Evolutionary conservation across 2,113 vertebrate species (phyloP).

Genomic region (Tragelaphus imberbis): DNA sequence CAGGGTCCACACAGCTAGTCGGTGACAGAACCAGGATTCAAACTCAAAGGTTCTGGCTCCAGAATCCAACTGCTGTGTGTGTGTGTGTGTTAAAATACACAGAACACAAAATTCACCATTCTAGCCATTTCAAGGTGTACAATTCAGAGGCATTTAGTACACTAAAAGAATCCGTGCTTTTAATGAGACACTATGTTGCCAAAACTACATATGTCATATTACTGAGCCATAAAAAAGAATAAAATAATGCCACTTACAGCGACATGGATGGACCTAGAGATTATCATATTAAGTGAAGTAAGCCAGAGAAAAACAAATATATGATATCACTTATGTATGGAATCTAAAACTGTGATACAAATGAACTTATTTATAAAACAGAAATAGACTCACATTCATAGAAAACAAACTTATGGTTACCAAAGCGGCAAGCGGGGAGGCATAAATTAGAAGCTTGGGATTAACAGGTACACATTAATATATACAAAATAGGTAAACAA

Average conservation of each 20-base stretch:
- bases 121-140: neutral
- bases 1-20: neutral
- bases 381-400: neutral
- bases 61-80: neutral
- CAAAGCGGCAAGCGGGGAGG: neutral
- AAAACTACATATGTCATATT: neutral
- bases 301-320: neutral
- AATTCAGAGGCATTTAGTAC: neutral
- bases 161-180: neutral
- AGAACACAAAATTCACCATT: neutral
- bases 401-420: neutral
- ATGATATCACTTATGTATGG: neutral
- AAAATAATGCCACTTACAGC: neutral
- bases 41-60: neutral
- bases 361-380: neutral
- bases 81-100: neutral
- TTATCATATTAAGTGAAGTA: neutral
- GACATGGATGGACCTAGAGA: neutral
- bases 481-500: neutral
- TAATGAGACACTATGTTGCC: neutral
- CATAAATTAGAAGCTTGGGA: neutral
- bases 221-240: neutral
- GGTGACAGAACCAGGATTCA: neutral
- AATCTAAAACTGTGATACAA: neutral
- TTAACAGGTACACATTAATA: neutral